These are phyloP conservation scores for Cirrhinus mrigala DNA, from an alignment of 2,797 vertebrate genomes.

Conservation along the genomic window DNA sequence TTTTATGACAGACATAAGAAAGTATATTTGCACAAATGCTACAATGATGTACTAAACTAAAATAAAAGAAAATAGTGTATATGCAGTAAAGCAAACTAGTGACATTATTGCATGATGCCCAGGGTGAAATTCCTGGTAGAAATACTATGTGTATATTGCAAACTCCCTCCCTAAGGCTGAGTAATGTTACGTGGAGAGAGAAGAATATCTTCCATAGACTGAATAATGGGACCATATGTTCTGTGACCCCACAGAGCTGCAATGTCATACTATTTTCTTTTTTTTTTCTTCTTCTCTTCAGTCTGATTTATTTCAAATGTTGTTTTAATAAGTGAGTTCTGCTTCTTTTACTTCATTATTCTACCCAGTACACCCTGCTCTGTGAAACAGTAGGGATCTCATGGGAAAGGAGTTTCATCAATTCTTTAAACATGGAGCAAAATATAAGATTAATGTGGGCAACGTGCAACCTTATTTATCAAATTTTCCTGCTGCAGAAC, in stretches of 20 bases:
- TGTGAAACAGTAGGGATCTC: slow-evolving; percentile 53
- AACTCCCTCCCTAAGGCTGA: not conserved
- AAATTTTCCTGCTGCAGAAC: slow-evolving; percentile 8
- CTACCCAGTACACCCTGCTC: slow-evolving; percentile 40
- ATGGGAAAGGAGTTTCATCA: slow-evolving; percentile 59
- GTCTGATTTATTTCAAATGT: slow-evolving; percentile 65
- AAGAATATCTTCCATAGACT: slow-evolving; percentile 50
- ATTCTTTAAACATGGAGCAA: slow-evolving; percentile 50
- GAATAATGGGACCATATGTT: slow-evolving; percentile 63
- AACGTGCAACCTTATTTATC: slow-evolving; percentile 56
- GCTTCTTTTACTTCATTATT: slow-evolving; percentile 61
- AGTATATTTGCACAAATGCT: not conserved
- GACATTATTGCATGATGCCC: not conserved
- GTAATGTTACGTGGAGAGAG: slow-evolving; percentile 43
- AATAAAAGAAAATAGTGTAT: not conserved
- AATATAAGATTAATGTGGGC: slow-evolving; percentile 57
- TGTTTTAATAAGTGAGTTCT: slow-evolving; percentile 63
- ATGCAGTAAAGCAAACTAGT: not conserved
- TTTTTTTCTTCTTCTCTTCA: slow-evolving; percentile 37
- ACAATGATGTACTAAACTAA: not conserved
- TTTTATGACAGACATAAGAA: not conserved
- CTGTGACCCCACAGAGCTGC: slow-evolving; percentile 59
- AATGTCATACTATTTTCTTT: slow-evolving; percentile 44
- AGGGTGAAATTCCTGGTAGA: not conserved
- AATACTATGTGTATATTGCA: not conserved